Evolutionary conservation across 2,797 vertebrate species (phyloP).

Genomic region (Delichon dasypus): DNA sequence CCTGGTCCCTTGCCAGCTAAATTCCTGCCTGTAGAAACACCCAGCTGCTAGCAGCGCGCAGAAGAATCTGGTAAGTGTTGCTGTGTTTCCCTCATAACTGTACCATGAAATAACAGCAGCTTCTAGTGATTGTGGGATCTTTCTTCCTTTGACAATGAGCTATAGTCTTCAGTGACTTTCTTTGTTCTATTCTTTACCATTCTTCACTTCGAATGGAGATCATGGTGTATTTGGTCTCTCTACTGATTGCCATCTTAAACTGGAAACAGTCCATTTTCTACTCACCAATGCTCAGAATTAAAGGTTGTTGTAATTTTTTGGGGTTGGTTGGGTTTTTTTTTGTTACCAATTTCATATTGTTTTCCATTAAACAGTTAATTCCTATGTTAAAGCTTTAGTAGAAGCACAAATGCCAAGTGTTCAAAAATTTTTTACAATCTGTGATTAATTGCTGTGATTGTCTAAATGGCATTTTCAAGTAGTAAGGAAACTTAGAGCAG

Average conservation of each 20-base stretch:
- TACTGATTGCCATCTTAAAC: not conserved
- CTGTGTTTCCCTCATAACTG: not conserved
- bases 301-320: not conserved
- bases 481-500: not conserved
- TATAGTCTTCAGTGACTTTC: not conserved
- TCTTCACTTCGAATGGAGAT: not conserved
- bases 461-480: not conserved
- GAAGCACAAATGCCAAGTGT: not conserved
- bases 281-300: not conserved
- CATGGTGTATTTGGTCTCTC: not conserved
- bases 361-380: not conserved
- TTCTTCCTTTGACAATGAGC: not conserved
- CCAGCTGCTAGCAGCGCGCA: not conserved
- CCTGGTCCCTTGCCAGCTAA: not conserved
- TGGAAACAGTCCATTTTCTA: not conserved
- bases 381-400: not conserved
- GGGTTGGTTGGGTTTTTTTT: not conserved
- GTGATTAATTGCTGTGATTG: not conserved
- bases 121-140: not conserved
- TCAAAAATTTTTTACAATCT: not conserved
- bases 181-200: not conserved
- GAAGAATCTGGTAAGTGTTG: conserved; percentile 32
- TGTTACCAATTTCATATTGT: not conserved
- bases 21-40: not conserved
- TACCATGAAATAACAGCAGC: not conserved